phyloP scores from a whole-genome alignment of 2,888 invertebrate species.

The Lepetodrilus schrolli region DNA sequence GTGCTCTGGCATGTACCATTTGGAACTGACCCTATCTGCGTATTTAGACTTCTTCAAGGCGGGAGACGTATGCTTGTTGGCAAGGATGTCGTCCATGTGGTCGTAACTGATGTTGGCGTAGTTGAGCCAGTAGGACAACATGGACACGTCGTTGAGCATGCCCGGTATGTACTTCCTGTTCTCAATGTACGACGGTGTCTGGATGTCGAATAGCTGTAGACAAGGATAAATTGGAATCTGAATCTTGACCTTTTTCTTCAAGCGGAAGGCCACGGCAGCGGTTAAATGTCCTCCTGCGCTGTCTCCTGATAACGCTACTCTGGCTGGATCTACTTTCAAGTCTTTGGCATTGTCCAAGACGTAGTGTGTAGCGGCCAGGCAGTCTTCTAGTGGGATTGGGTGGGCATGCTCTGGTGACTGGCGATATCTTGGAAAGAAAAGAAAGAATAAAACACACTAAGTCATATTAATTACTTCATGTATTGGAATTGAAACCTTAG shows the following conservation, averaged over 20 bases:
- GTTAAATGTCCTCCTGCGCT: conserved; percentile 60
- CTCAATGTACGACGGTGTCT: conserved; percentile 65
- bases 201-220: conserved; percentile 72
- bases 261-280: conserved; percentile 53
- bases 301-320: conserved; percentile 62
- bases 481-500: too few relatives aligned
- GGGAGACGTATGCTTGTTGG: conserved; percentile 57
- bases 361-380: conserved; percentile 68
- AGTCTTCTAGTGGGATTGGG: conserved; percentile 74
- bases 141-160: conserved; percentile 54
- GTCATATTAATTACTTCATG: too few relatives aligned
- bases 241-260: conserved; percentile 55
- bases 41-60: conserved; percentile 52
- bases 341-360: conserved; percentile 60
- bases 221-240: conserved; percentile 70
- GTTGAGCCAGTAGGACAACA: conserved; percentile 59
- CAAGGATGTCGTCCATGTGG: conserved; percentile 47
- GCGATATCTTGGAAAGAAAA: conserved; percentile 61
- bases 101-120: conserved; percentile 56
- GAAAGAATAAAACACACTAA: too few relatives aligned
- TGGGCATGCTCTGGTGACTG: conserved; percentile 75
- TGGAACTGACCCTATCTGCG: conserved; percentile 46
- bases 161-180: conserved; percentile 53
- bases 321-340: conserved; percentile 54
- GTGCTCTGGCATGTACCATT: conserved; percentile 55